Conservation (phyloP, 2,888 invertebrate species). For the Petrolisthes manimaculis region DNA sequence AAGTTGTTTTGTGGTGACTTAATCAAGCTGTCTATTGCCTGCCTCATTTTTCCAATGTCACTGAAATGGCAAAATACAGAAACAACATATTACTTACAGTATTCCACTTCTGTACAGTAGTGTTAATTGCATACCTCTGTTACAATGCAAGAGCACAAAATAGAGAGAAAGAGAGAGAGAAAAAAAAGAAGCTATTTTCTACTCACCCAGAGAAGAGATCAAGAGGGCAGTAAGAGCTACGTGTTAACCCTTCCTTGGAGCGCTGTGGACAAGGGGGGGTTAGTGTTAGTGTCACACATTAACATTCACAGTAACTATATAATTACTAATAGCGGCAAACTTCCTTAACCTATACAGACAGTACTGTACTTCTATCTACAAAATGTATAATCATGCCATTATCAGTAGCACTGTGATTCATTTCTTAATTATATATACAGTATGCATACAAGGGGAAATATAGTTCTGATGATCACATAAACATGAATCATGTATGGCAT, state of each 20-base stretch:
- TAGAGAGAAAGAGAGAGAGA: too few species aligned
- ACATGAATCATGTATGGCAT: too few species aligned
- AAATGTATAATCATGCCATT: too few species aligned
- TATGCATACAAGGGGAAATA: too few species aligned
- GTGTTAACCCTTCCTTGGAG: slow-evolving; percentile 73
- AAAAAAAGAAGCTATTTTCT: neutral
- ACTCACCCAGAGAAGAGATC: slow-evolving; percentile 83
- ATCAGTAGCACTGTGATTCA: too few species aligned
- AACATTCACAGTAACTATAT: too few species aligned
- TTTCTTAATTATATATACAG: too few species aligned
- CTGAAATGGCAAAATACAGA: neutral
- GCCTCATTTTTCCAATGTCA: slow-evolving; percentile 25
- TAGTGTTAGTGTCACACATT: neutral
- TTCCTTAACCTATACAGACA: too few species aligned
- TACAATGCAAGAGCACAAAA: neutral
- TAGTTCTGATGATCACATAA: too few species aligned
- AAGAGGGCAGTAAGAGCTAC: slow-evolving; percentile 82
- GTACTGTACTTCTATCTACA: too few species aligned
- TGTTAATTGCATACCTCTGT: neutral
- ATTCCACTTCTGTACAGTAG: neutral
- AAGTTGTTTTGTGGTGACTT: slow-evolving; percentile 46
- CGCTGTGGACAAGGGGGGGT: slow-evolving; percentile 73
- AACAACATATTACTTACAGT: neutral
- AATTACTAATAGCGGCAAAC: too few species aligned
- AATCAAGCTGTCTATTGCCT: slow-evolving; percentile 42